These are phyloP conservation scores for Patagioenas fasciata DNA, from an alignment of 2,113 vertebrate species.

Conservation along the genomic window DNA sequence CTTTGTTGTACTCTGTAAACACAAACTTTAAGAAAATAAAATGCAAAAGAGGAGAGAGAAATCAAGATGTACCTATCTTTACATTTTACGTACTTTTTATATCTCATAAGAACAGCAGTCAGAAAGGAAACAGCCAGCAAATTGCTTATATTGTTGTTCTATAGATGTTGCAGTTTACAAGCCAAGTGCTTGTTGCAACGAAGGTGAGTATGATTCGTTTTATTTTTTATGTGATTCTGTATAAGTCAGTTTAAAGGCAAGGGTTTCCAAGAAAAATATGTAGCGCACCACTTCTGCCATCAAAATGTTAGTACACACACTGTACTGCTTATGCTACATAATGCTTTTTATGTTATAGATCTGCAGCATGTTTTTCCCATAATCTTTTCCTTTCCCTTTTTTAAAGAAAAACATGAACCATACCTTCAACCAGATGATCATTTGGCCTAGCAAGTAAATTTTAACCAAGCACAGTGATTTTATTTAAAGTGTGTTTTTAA, in stretches of 20 bases:
- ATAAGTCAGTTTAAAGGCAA: background rate
- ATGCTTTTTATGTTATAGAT: background rate
- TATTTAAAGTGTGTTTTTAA: background rate
- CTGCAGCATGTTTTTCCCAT: background rate
- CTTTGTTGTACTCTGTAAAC: background rate
- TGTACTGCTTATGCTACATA: background rate
- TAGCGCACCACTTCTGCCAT: background rate
- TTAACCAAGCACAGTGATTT: background rate
- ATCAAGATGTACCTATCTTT: background rate
- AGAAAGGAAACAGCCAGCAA: background rate
- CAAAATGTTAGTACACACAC: background rate
- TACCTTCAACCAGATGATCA: background rate
- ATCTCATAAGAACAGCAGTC: background rate
- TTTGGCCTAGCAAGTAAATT: background rate
- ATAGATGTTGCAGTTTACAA: background rate
- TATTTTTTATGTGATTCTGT: background rate
- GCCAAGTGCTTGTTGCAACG: background rate
- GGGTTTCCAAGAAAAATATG: background rate
- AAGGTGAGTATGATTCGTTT: background rate
- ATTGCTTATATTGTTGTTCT: background rate
- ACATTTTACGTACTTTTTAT: background rate
- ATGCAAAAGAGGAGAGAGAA: background rate
- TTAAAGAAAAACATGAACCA: background rate
- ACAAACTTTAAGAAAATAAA: background rate
- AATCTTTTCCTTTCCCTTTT: background rate